phyloP scores from a whole-genome alignment of 2,113 vertebrate species.

The Azemiops feae region DNA sequence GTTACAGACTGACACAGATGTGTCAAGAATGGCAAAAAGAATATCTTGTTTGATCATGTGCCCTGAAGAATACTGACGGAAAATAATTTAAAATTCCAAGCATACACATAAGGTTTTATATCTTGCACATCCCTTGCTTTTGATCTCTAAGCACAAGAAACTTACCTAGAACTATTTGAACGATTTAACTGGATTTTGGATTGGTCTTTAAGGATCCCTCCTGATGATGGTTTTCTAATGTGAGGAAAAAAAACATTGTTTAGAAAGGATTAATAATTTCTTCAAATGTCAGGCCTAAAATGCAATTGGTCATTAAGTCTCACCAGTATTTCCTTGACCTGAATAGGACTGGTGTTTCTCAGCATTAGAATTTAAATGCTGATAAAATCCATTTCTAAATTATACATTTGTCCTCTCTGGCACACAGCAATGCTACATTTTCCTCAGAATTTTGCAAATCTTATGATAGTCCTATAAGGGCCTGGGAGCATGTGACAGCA shows the following conservation, averaged over 20 bases:
- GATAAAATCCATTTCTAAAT: background rate
- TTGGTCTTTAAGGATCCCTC: slow-evolving; percentile 18
- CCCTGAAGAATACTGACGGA: background rate
- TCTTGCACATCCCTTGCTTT: background rate
- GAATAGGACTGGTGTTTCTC: background rate
- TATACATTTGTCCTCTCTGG: background rate
- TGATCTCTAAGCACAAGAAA: background rate
- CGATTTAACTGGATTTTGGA: slow-evolving; percentile 16
- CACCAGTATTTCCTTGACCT: background rate
- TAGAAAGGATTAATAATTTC: background rate
- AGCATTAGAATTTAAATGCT: background rate
- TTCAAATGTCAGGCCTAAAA: background rate
- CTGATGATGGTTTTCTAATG: background rate
- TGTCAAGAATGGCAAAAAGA: background rate
- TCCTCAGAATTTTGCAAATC: background rate
- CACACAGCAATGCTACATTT: background rate
- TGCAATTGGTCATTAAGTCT: background rate
- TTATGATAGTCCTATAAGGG: background rate
- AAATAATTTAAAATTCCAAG: background rate
- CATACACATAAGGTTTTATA: background rate
- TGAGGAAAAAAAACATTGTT: background rate
- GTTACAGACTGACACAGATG: background rate
- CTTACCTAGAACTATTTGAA: slow-evolving; percentile 38
- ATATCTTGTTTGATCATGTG: background rate
- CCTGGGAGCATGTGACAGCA: background rate